These are phyloP conservation scores for Cyanoramphus novaezelandiae DNA, from an alignment of 2,113 vertebrate genomes.

Conservation along the genomic window DNA sequence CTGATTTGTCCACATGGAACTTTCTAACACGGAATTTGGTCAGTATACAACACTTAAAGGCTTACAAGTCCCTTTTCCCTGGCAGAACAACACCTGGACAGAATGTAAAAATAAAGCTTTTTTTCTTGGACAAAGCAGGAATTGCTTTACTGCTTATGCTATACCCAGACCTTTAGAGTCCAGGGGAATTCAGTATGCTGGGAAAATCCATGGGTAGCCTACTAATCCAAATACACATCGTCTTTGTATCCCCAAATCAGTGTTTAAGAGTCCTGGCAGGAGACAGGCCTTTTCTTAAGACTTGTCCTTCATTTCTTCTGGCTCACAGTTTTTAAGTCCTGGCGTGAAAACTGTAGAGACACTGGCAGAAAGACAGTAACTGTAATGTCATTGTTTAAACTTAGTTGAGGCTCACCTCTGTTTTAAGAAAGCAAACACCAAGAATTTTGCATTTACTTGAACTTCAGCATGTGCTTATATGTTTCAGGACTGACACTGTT, in stretches of 20 bases:
- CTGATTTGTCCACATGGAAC: conserved; percentile 1
- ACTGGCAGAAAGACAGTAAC: neutral
- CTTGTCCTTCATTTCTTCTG: neutral
- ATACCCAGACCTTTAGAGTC: neutral
- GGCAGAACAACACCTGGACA: neutral
- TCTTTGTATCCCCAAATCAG: neutral
- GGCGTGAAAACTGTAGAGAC: neutral
- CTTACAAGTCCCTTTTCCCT: conserved; percentile 34
- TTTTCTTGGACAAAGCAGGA: neutral
- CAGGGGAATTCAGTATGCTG: neutral
- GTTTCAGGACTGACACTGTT: neutral
- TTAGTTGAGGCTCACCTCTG: neutral
- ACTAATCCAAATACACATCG: conserved; percentile 20
- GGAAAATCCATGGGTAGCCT: neutral
- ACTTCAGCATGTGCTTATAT: neutral
- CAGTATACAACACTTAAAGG: conserved; percentile 4
- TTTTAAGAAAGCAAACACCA: neutral
- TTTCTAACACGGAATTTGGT: neutral
- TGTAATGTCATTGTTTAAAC: neutral
- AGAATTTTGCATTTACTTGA: neutral
- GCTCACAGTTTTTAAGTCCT: neutral
- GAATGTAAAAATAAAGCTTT: neutral
- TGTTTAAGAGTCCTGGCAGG: neutral
- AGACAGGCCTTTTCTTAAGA: neutral
- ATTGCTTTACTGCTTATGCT: neutral